These are phyloP conservation scores for Otus scops DNA, from an alignment of 2,797 vertebrate genomes.

Conservation along the genomic window DNA sequence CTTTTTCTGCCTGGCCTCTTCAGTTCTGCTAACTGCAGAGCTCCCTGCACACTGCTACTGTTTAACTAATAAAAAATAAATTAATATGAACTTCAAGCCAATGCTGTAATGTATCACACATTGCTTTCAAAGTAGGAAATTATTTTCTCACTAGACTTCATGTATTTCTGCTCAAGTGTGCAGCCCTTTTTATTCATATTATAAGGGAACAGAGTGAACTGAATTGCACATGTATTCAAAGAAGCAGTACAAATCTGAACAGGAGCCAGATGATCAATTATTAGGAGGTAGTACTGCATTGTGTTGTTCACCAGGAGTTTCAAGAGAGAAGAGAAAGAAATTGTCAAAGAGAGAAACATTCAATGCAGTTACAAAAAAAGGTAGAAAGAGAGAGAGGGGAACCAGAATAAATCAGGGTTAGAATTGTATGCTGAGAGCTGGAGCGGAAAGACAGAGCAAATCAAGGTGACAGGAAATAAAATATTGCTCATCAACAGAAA, in stretches of 20 bases:
- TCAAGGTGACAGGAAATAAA: slow-evolving; percentile 17
- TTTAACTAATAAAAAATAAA: slow-evolving; percentile 34
- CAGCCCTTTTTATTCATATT: slow-evolving; percentile 19
- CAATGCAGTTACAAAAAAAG: neutral
- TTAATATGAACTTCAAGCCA: slow-evolving; percentile 25
- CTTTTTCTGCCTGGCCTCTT: neutral
- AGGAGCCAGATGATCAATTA: slow-evolving; percentile 59
- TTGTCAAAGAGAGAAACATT: slow-evolving; percentile 29
- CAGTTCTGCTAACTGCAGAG: neutral
- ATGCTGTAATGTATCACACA: neutral
- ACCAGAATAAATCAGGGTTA: neutral
- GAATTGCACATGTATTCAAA: slow-evolving; percentile 36
- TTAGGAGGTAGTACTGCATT: slow-evolving; percentile 29
- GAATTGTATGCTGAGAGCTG: slow-evolving; percentile 15
- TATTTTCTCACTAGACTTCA: slow-evolving; percentile 15
- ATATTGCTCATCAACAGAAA: slow-evolving; percentile 3
- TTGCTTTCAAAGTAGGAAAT: slow-evolving; percentile 26
- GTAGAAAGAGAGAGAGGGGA: neutral
- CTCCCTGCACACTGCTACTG: neutral
- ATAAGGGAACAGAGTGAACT: neutral
- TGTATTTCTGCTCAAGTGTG: neutral
- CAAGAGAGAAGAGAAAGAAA: slow-evolving; percentile 38
- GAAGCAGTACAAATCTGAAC: slow-evolving; percentile 43
- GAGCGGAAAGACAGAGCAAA: slow-evolving; percentile 32
- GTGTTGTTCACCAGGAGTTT: slow-evolving; percentile 37